Evolutionary conservation across 1,140 invertebrate genomes (phyloP), one percentile per base, ranked within the genome.

Genomic region (Platyscapa corneri): DNA sequence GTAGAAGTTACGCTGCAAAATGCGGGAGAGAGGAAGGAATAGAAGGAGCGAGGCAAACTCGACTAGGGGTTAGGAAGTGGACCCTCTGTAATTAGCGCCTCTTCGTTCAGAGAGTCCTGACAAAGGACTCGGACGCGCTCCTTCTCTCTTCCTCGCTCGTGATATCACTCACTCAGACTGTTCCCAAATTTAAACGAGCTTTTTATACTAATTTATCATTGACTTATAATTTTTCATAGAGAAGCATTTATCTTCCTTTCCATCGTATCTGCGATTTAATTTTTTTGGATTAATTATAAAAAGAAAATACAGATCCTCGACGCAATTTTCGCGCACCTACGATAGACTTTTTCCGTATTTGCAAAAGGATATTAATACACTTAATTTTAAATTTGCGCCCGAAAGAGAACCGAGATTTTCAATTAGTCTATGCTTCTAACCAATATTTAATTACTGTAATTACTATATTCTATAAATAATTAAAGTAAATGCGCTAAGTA

Each of bases 11-110:
- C 34, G 67, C 32, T 30, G 14, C 6, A 67, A 3, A 39, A 0
- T 8, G 37, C 18, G 16, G 16, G n/a, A 8, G 0, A 49, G 37
- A 53, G 18, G 42, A 12, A 27, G 79, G n/a, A 39, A 3, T 8
- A 34, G 39, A 34, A 34, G 65, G 49, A 20, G 49, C 53, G 75
- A 67, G 34, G 39, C 27, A 67, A 70, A 53, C 86, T 60, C 83
- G 75, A 79, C 67, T 84, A 78, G 78, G 78, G 83, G 78, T 53
- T 78, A 74, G 70, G 75, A 85, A 82, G 80, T 80, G 86, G 72
- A 80, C 81, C 80, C 86, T 83, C 86, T 87, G 86, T 87, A 87
- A 87, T 87, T 87, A 87, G 80, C 86, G 86, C 81, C 84, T 85
- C 77, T 42, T 79, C 53, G 75, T 72, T 34, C 49, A 37, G 27